phyloP scores from a whole-genome alignment of 2,113 vertebrate genomes.

The Enhydra lutris region DNA sequence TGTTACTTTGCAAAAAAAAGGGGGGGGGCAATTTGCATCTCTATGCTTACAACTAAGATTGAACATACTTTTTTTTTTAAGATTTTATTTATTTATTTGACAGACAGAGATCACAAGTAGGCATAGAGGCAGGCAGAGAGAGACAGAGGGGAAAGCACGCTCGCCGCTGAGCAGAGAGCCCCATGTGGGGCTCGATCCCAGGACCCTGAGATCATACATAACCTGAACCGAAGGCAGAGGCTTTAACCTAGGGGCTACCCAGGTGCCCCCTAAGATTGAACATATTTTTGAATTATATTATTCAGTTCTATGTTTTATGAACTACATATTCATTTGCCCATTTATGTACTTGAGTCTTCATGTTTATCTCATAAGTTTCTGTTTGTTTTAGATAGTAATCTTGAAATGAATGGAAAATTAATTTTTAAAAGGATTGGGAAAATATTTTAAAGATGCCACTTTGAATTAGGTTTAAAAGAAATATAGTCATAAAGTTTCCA shows the following conservation, averaged over 20 bases:
- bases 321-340: background rate
- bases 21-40: background rate
- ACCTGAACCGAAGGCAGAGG: no score
- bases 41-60: background rate
- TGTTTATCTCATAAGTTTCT: background rate
- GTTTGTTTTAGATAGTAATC: background rate
- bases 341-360: background rate
- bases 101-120: no score
- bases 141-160: no score
- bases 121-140: no score
- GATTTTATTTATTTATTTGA: no score
- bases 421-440: background rate
- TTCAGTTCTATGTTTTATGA: background rate
- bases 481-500: background rate
- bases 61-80: background rate
- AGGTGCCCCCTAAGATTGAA: background rate
- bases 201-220: no score
- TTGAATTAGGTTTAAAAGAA: background rate
- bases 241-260: no score
- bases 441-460: background rate
- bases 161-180: no score
- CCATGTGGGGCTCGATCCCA: no score
- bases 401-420: background rate
- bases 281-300: background rate
- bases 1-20: background rate